phyloP scores from a whole-genome alignment of 1,140 invertebrate genomes.

The Drosophila aff. region DNA sequence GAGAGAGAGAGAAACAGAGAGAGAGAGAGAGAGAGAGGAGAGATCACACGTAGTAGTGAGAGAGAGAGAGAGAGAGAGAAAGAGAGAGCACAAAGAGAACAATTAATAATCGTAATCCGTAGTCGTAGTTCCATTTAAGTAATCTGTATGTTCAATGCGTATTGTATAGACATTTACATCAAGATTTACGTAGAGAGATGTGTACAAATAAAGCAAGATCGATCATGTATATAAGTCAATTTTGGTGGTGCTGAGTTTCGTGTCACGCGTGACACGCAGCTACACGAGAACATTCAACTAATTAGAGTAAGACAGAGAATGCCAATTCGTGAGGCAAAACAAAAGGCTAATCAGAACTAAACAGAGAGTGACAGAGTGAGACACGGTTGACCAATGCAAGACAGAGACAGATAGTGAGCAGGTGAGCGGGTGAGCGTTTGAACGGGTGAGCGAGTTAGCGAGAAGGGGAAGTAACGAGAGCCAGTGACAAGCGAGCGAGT shows the following conservation, averaged over 20 bases:
- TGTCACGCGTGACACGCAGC: slow-evolving; percentile 27
- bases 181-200: slow-evolving; percentile 50
- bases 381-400: slow-evolving; percentile 49
- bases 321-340: slow-evolving; percentile 50
- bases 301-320: slow-evolving; percentile 45
- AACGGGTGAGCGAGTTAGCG: slow-evolving; percentile 13
- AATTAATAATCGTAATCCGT: slow-evolving; percentile 53
- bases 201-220: slow-evolving; percentile 40
- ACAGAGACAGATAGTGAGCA: slow-evolving; percentile 15
- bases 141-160: slow-evolving; percentile 52
- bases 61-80: slow-evolving; percentile 26
- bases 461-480: slow-evolving; percentile 20
- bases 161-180: slow-evolving; percentile 57
- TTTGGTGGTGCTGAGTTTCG: slow-evolving; percentile 28
- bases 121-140: slow-evolving; percentile 33
- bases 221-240: slow-evolving; percentile 29
- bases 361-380: slow-evolving; percentile 41
- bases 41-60: slow-evolving; percentile 14
- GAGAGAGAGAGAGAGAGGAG: slow-evolving; percentile 10
- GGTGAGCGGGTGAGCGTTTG: background rate
- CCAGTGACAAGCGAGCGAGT: slow-evolving; percentile 16
- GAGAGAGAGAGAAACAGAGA: slow-evolving; percentile 18
- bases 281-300: slow-evolving; percentile 51
- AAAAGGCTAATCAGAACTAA: slow-evolving; percentile 40
- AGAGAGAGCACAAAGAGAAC: slow-evolving; percentile 40